Evolutionary conservation across 2,888 invertebrate genomes (phyloP).

Genomic region (Syrphus vitripennis): DNA sequence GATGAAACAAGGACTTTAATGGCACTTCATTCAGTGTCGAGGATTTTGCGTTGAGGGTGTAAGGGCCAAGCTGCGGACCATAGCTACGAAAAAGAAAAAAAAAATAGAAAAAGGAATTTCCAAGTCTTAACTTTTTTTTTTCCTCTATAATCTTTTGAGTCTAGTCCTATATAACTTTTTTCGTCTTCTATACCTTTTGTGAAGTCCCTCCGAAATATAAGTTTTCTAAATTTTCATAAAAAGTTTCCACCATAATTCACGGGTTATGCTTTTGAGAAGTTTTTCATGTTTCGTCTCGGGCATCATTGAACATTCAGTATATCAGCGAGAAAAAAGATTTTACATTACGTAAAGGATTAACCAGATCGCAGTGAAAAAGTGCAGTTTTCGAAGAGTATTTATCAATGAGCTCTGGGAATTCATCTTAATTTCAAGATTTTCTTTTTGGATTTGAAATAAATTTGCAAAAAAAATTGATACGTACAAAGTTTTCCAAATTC

Average conservation of each 20-base stretch:
- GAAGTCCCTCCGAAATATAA: constrained; percentile 35
- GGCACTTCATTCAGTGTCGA: constrained; percentile 71
- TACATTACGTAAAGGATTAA: constrained; percentile 68
- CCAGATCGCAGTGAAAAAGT: constrained; percentile 44
- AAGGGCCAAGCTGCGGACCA: constrained; percentile 52
- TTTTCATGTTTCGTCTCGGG: constrained; percentile 37
- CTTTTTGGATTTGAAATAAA: not conserved
- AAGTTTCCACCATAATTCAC: constrained; percentile 8
- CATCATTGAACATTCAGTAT: constrained; percentile 25
- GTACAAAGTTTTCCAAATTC: constrained; percentile 11
- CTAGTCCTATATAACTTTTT: constrained; percentile 17
- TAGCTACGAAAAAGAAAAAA: constrained; percentile 18
- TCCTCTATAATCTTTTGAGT: constrained; percentile 36
- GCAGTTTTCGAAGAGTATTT: not conserved
- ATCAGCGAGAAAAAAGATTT: constrained; percentile 27
- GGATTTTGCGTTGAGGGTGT: constrained; percentile 64
- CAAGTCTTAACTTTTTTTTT: constrained; percentile 29
- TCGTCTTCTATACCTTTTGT: not conserved
- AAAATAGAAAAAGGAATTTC: constrained; percentile 16
- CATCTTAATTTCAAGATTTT: not conserved
- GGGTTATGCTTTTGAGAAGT: constrained; percentile 47
- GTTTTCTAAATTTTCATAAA: not conserved
- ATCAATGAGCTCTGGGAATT: constrained; percentile 25
- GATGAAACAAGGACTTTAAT: constrained; percentile 66
- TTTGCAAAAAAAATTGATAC: not conserved